phyloP scores from a whole-genome alignment of 2,797 vertebrate species.

The Pangasius larnaudii region DNA sequence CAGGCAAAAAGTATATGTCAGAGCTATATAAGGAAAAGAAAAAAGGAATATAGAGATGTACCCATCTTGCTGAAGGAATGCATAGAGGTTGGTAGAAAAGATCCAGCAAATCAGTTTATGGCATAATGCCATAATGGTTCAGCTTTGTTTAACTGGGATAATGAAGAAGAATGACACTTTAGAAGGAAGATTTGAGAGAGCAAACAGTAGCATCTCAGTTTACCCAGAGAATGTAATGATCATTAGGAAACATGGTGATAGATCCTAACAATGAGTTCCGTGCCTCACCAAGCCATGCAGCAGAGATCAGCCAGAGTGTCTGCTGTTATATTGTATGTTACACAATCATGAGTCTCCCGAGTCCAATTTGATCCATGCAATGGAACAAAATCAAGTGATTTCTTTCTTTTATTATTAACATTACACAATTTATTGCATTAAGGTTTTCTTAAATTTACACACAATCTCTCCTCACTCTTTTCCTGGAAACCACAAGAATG shows the following conservation, averaged over 20 bases:
- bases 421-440: not conserved
- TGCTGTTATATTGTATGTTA: constrained; percentile 45
- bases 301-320: not conserved
- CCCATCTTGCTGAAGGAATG: constrained; percentile 40
- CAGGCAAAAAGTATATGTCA: constrained; percentile 34
- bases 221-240: constrained; percentile 56
- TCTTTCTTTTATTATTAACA: constrained; percentile 48
- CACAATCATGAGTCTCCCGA: constrained; percentile 21
- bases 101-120: constrained; percentile 58
- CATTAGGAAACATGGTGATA: constrained; percentile 47
- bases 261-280: constrained; percentile 35
- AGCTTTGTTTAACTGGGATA: constrained; percentile 50
- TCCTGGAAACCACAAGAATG: not conserved
- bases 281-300: not conserved
- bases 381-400: constrained; percentile 36
- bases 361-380: constrained; percentile 46
- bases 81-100: constrained; percentile 52
- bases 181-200: constrained; percentile 34
- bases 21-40: constrained; percentile 29
- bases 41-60: not conserved
- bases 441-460: not conserved
- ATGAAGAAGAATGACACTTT: constrained; percentile 60
- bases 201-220: constrained; percentile 59
- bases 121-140: constrained; percentile 43
- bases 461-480: not conserved